These are phyloP conservation scores for Marisa cornuarietis DNA, from an alignment of 1,140 invertebrate species.

Conservation along the genomic window DNA sequence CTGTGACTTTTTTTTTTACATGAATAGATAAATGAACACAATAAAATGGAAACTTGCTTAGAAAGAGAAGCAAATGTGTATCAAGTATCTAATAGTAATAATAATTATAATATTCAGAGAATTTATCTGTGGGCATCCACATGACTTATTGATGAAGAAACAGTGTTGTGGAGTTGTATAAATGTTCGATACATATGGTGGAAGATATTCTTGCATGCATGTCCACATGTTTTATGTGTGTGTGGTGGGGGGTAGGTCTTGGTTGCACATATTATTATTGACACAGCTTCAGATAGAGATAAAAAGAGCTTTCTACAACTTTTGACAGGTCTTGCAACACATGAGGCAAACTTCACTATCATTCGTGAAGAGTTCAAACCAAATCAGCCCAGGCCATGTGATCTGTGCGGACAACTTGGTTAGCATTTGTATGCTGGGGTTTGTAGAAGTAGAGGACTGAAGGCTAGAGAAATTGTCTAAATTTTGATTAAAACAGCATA, in stretches of 20 bases:
- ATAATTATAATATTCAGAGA: background rate
- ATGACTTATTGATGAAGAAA: background rate
- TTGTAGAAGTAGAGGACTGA: background rate
- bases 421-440: constrained; percentile 53
- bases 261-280: too few relatives aligned
- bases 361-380: constrained; percentile 97
- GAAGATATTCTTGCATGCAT: background rate
- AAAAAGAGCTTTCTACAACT: too few relatives aligned
- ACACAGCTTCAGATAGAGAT: too few relatives aligned
- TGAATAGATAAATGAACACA: too few relatives aligned
- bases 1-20: background rate
- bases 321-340: constrained; percentile 92
- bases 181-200: background rate
- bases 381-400: constrained; percentile 94
- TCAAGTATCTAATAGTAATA: too few relatives aligned
- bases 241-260: background rate
- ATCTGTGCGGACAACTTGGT: constrained; percentile 93
- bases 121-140: background rate
- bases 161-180: background rate
- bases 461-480: background rate
- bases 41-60: too few relatives aligned
- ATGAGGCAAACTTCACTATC: constrained; percentile 96
- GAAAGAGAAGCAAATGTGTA: too few relatives aligned
- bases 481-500: too few relatives aligned
- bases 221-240: background rate